Base-by-base conservation (phyloP, 2,888 invertebrate species). In the Corbicula japonica region DNA sequence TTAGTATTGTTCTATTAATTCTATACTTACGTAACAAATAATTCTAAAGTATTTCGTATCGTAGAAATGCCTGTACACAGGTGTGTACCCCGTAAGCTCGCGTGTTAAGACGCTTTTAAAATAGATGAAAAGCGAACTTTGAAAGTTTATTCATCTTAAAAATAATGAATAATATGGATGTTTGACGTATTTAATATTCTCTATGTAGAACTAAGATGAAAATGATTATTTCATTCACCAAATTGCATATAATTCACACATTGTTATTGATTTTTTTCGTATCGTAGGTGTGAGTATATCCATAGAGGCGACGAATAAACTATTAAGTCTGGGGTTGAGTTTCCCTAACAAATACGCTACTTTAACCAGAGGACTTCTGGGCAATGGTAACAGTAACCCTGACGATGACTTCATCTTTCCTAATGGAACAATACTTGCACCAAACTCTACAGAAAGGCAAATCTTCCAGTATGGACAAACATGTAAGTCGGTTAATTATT, bases 321-420 rank as follows among this genome's bases (percentile, higher is more conserved):
- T 82, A 15, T 80, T 77, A 6, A 63, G 63, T 21, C 74, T 72
- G 54, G 65, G 61, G 10, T 68, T 77, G 30, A 70, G 77, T n/a
- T 75, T 72, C 6, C 72, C 72, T 10, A 46, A 62, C n/a, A 63
- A 74, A 28, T 52, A 58, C 46, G 26, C 10, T 35, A 68, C 21
- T 21, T 46, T 38, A 34, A 58, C 66, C 23, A 32, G 32, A 32
- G 87, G 87, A 32, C 70, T 87, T 26, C 69, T 86, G n/a, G 87
- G 87, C 28, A 84, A 83, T 62, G 50, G 76, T 3, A 84, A 87
- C 41, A 77, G 69, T 21, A 38, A 84, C 35, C 44, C 63, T 12
- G 50, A 62, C 3, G 83, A 87, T 66, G 87, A 86, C 68, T 62
- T 86, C n/a, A 66, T 32, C 8, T 63, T 66, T 34, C 73, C 76